These are phyloP conservation scores for Xenopus borealis DNA, from an alignment of 2,113 vertebrate genomes.

Conservation along the genomic window DNA sequence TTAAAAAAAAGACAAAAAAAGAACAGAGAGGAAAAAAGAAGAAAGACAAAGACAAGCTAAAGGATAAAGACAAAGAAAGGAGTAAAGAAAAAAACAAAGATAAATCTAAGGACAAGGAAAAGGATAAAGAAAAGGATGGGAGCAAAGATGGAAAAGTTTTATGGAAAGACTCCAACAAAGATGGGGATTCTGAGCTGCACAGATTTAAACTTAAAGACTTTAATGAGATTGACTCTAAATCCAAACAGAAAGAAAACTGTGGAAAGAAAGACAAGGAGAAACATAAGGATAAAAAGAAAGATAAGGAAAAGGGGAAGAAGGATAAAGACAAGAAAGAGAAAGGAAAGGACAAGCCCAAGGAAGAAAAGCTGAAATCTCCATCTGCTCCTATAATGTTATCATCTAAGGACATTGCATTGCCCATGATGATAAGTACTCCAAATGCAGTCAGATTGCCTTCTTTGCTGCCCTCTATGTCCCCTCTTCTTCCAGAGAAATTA, in stretches of 20 bases:
- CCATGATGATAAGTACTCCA: constrained; percentile 72
- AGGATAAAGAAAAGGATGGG: constrained; percentile 79
- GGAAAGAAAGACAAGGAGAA: constrained; percentile 85
- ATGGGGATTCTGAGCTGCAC: constrained; percentile 73
- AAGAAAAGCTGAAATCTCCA: constrained; percentile 75
- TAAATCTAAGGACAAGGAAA: constrained; percentile 76
- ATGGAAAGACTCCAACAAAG: constrained; percentile 81
- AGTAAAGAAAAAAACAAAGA: constrained; percentile 79
- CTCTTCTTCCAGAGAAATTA: constrained; percentile 76
- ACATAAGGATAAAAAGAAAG: constrained; percentile 94
- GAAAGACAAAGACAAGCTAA: constrained; percentile 85
- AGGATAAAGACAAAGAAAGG: constrained; percentile 68
- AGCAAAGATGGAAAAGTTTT: constrained; percentile 75
- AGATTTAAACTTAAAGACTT: constrained; percentile 75
- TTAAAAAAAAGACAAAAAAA: constrained; percentile 92
- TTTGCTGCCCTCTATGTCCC: constrained; percentile 76
- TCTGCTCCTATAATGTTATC: constrained; percentile 65
- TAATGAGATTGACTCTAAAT: constrained; percentile 67
- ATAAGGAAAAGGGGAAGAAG: constrained; percentile 84
- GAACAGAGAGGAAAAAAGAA: constrained; percentile 88
- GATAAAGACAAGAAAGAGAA: constrained; percentile 88
- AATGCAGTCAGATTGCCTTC: constrained; percentile 73
- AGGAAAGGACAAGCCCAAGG: constrained; percentile 80
- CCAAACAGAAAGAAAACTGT: constrained; percentile 70
- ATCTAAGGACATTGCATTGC: constrained; percentile 71